Base-by-base conservation (phyloP, 2,797 vertebrate species). In the Choloepus didactylus region DNA sequence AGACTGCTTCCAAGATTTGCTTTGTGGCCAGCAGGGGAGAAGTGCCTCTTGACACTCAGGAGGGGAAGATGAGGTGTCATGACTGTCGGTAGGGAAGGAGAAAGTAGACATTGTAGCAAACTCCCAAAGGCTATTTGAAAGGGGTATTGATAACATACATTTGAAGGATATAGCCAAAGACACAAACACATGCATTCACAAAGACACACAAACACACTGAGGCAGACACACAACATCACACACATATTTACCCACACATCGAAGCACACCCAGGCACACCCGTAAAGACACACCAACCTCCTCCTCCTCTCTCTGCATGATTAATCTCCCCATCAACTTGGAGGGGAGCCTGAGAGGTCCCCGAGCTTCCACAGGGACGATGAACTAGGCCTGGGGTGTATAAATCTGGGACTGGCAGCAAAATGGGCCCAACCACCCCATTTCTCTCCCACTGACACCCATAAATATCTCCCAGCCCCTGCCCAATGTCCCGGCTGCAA, bases 401-500 rank as follows among this genome's bases (percentile, higher is more conserved):
- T 60, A 92, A 80, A 92, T 93, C 60, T 59, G 75, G 46, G 73
- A 23, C 41, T 62, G 72, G 81, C 81, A 79, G 81, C 59, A 87
- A 51, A 38, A 31, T 69, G 59, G 66, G 72, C 64, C 56, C 38
- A 75, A 21, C 64, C 70, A 59, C 6, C 23, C 10, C 19, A 35
- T 69, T 77, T 67, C 44, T 86, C 60, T 87, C 19, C 9, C 0
- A 3, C 27, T 38, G 64, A 38, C 0, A 0, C 67, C 15, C n/a
- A 3, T 94, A 75, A 92, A 83, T 80, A 79, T 67, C 66, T 44
- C 64, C 27, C 0, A 1, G 93, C 44, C 62, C 59, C 29, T 12
- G 54, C 11, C 31, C 64, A 2, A 3, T 49, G 41, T 81, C 64
- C 5, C 0, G 0, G 73, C 54, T 25, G 44, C 41, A 27, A 27